Conservation (phyloP, 2,888 invertebrate genomes). For the Trissolcus brochymenae region DNA sequence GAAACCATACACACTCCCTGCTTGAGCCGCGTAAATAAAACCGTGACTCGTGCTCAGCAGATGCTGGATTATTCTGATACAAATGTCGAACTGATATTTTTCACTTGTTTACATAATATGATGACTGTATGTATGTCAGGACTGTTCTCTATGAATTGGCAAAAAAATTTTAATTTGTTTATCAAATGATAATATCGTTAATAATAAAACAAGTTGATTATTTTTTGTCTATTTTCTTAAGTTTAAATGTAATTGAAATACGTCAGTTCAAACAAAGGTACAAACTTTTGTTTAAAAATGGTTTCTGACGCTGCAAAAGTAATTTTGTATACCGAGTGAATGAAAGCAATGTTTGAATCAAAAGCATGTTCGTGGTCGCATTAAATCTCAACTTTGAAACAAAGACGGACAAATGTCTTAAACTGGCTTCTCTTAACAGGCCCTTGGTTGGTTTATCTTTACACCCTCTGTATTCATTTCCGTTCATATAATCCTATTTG, state of each 20-base stretch:
- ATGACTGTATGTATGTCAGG: slow-evolving; percentile 2
- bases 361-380: slow-evolving; percentile 29
- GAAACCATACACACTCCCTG: slow-evolving; percentile 36
- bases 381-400: slow-evolving; percentile 43
- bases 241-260: no score
- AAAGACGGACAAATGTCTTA: slow-evolving; percentile 52
- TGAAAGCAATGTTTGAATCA: neutral
- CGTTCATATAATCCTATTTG: slow-evolving; percentile 54
- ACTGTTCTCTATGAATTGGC: neutral
- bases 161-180: no score
- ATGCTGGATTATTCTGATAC: slow-evolving; percentile 45
- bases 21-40: slow-evolving; percentile 42
- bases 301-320: no score
- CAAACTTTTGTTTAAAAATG: no score
- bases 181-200: no score
- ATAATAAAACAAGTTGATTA: no score
- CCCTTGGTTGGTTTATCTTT: slow-evolving; percentile 50
- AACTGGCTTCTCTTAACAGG: slow-evolving; percentile 45
- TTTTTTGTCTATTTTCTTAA: no score
- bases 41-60: slow-evolving; percentile 41
- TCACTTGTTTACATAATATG: slow-evolving; percentile 34
- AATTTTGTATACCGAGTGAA: no score
- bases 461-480: slow-evolving; percentile 51
- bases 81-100: slow-evolving; percentile 26
- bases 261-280: no score